These are phyloP conservation scores for Chrysogorgia sp. DNA, from an alignment of 92 coral and sea anemone species.

Conservation along the genomic window DNA sequence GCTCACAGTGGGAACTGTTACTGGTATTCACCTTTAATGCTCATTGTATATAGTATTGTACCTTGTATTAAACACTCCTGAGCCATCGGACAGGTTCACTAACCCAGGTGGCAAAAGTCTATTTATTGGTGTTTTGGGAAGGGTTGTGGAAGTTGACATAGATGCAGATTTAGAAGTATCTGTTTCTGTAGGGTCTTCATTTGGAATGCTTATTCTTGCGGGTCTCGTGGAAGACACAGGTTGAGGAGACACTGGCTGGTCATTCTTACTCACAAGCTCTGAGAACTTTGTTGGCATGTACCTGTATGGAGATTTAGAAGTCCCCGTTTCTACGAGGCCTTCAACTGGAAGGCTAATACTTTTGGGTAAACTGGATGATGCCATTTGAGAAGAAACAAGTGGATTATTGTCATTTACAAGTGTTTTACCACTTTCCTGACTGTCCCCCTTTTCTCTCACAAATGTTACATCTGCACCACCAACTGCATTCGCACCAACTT, in stretches of 20 bases:
- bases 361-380: neutral
- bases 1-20: no score
- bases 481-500: neutral
- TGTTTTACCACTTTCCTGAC: neutral
- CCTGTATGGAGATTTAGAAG: neutral
- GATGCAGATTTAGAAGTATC: neutral
- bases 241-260: neutral
- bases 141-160: conserved; percentile 11
- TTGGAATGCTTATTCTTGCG: neutral
- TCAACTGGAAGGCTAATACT: conserved; percentile 4
- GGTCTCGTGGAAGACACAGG: neutral
- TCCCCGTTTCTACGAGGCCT: neutral
- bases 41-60: neutral
- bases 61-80: conserved; percentile 95
- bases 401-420: neutral
- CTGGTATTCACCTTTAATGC: no score
- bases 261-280: neutral
- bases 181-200: neutral
- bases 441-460: neutral
- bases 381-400: neutral
- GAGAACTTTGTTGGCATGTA: conserved; percentile 1
- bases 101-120: conserved; percentile 67
- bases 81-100: conserved; percentile 89
- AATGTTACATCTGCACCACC: neutral
- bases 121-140: conserved; percentile 44